These are phyloP conservation scores for Cyphomyrus discorhynchus DNA, from an alignment of 2,113 vertebrate genomes.

Conservation along the genomic window DNA sequence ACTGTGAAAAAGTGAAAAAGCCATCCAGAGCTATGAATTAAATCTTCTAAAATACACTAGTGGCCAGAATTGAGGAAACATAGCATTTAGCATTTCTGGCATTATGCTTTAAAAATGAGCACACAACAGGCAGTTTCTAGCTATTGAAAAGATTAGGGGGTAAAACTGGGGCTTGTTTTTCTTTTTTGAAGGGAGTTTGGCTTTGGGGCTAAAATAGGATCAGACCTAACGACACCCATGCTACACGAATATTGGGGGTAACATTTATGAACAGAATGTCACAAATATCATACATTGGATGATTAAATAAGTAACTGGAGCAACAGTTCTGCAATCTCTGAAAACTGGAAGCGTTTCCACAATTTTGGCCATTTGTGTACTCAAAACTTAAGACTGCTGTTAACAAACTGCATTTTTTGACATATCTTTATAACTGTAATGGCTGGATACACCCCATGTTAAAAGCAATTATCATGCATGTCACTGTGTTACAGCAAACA, in stretches of 20 bases:
- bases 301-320: neutral
- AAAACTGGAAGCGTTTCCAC: neutral
- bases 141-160: no score
- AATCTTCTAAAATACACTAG: neutral
- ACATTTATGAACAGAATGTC: neutral
- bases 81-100: no score
- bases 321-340: neutral
- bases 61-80: no score
- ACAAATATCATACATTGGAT: neutral
- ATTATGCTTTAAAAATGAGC: no score
- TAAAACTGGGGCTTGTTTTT: neutral
- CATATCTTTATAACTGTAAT: neutral
- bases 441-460: neutral
- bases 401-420: neutral
- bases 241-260: no score
- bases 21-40: neutral
- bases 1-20: neutral
- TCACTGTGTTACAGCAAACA: neutral
- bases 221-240: neutral
- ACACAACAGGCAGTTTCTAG: neutral
- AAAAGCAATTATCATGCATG: neutral
- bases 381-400: neutral
- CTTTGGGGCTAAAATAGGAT: neutral
- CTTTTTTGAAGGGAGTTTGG: no score
- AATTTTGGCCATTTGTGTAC: neutral